phyloP scores from a whole-genome alignment of 2,113 vertebrate genomes.

The rabbit (Oryctolagus cuniculus) region DNA sequence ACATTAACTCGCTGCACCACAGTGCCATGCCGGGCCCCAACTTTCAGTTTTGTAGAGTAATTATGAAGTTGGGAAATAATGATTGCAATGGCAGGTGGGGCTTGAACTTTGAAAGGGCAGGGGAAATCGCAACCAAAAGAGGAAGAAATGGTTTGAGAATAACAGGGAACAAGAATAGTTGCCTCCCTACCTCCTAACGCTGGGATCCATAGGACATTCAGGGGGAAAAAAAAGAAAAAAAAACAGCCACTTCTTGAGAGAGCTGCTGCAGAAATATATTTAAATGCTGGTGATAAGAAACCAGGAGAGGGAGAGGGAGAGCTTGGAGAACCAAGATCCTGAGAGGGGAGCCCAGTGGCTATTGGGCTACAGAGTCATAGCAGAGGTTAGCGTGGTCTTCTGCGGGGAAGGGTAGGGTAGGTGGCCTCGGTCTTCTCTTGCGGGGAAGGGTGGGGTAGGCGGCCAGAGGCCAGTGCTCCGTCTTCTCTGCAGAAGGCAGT shows the following conservation, averaged over 20 bases:
- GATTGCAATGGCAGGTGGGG: background rate
- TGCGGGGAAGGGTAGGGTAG: background rate
- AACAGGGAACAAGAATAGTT: background rate
- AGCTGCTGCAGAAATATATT: background rate
- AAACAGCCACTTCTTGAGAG: background rate
- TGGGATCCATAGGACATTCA: background rate
- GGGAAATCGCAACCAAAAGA: background rate
- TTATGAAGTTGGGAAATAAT: background rate
- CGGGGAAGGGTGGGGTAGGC: background rate
- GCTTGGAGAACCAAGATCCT: background rate
- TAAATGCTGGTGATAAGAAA: background rate
- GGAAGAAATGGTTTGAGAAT: background rate
- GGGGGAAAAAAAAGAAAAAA: background rate
- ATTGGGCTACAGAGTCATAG: background rate
- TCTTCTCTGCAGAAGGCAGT: background rate
- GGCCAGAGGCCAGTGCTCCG: background rate
- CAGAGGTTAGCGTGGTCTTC: background rate
- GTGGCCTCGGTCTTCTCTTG: too few relatives aligned
- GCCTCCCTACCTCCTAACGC: background rate
- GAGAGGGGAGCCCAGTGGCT: background rate
- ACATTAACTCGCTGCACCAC: too few relatives aligned
- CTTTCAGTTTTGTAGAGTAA: background rate
- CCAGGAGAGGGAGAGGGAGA: background rate
- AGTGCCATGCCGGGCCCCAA: too few relatives aligned
- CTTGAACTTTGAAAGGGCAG: background rate